phyloP scores from a whole-genome alignment of 2,113 vertebrate species.

The Haliaeetus leucogaster region DNA sequence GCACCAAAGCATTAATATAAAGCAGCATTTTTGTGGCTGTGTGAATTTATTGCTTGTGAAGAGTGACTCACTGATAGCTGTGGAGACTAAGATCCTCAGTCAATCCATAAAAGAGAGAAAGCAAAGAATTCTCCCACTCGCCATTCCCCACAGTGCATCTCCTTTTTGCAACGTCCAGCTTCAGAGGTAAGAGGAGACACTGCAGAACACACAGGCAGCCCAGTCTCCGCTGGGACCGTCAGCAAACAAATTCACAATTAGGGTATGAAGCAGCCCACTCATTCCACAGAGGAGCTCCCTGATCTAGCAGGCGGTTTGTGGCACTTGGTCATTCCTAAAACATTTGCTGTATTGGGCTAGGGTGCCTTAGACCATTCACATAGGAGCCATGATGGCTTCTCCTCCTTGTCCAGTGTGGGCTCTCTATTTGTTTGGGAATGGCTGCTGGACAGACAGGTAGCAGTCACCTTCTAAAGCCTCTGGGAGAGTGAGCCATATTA shows the following conservation, averaged over 20 bases:
- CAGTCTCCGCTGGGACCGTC: background rate
- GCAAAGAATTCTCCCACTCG: background rate
- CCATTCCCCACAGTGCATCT: background rate
- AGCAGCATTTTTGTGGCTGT: conserved; percentile 12
- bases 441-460: background rate
- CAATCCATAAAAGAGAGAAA: background rate
- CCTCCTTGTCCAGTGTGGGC: background rate
- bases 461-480: background rate
- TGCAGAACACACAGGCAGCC: background rate
- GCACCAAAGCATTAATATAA: background rate
- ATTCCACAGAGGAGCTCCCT: background rate
- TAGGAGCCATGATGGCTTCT: rapidly evolving
- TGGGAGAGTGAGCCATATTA: background rate
- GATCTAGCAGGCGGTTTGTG: background rate
- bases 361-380: background rate
- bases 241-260: background rate
- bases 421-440: background rate
- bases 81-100: background rate
- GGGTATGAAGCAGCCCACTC: background rate
- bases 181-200: background rate
- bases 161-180: background rate
- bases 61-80: background rate
- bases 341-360: background rate
- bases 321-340: background rate
- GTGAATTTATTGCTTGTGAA: background rate